phyloP scores from a whole-genome alignment of 2,888 invertebrate genomes.

The Drosophila peninsularis region DNA sequence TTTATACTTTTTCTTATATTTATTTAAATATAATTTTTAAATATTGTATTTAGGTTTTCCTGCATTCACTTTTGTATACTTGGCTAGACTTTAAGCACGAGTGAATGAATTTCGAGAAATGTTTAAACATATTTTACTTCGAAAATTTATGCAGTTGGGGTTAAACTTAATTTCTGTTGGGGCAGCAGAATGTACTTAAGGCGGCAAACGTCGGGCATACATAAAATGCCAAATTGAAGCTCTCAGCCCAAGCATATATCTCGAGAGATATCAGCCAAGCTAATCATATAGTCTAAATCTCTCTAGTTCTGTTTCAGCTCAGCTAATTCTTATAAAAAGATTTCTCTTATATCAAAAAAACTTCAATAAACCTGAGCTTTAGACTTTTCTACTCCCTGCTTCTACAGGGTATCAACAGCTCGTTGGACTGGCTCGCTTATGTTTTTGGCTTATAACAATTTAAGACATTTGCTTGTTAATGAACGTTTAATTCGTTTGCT shows the following conservation, averaged over 20 bases:
- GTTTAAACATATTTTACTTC: neutral
- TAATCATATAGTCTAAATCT: no score
- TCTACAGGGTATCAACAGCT: neutral
- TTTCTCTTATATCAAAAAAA: neutral
- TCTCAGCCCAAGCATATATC: no score
- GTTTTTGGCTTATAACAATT: slow-evolving; percentile 5
- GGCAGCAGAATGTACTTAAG: neutral
- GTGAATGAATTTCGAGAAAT: neutral
- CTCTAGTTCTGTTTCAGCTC: no score
- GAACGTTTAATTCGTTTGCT: slow-evolving; percentile 34
- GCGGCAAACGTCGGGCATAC: neutral
- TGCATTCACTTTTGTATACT: no score
- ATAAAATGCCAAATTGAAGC: neutral
- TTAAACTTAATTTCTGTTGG: neutral
- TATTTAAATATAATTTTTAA: no score
- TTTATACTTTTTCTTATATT: no score
- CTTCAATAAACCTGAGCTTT: no score
- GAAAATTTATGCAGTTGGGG: neutral
- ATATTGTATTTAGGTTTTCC: no score
- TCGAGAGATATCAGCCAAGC: neutral
- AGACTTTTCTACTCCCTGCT: neutral
- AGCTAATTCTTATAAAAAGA: no score
- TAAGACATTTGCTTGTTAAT: slow-evolving; percentile 20
- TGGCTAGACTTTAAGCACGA: no score
- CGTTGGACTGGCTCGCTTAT: neutral